phyloP scores from a whole-genome alignment of 1,140 invertebrate species.

The Myzus persicae region DNA sequence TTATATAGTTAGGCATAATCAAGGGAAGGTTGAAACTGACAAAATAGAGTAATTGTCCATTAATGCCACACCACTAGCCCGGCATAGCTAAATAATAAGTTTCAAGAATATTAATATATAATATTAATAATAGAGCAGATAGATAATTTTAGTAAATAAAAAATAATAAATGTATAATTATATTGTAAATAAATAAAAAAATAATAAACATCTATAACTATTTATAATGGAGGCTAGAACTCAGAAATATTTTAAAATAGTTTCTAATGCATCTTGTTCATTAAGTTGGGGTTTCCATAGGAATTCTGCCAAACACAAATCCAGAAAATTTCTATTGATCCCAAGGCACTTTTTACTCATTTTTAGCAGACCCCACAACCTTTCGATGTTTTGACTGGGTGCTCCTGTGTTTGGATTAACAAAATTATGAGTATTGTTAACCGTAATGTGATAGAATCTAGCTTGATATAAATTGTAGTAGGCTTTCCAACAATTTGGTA shows the following conservation, averaged over 20 bases:
- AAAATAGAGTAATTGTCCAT: background rate
- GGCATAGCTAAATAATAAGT: background rate
- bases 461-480: background rate
- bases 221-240: background rate
- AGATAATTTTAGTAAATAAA: no score
- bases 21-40: background rate
- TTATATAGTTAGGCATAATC: background rate
- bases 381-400: background rate
- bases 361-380: background rate
- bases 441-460: background rate
- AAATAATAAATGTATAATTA: background rate
- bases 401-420: background rate
- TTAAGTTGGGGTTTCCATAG: background rate
- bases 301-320: background rate
- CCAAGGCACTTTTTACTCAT: background rate
- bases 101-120: background rate
- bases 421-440: background rate
- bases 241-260: background rate
- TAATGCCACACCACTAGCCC: background rate
- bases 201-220: background rate
- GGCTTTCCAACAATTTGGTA: background rate
- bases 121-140: no score
- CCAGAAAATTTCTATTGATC: background rate
- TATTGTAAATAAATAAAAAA: background rate
- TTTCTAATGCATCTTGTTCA: background rate